Evolutionary conservation across 2,888 invertebrate genomes (phyloP).

Genomic region (Nemotelus nigrinus): DNA sequence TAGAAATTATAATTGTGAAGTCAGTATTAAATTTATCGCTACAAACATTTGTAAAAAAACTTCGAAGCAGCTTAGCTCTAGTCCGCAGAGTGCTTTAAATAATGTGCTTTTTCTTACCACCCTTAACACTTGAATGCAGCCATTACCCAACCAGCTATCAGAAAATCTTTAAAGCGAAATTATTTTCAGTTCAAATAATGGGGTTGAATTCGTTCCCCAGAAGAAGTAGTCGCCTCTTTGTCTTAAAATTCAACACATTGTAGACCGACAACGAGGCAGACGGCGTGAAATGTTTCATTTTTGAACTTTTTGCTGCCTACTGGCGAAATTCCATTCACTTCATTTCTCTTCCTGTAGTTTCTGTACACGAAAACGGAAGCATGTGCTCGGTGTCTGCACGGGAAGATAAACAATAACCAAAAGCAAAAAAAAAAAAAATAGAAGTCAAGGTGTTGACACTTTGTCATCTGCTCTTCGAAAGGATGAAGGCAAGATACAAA

Average conservation of each 20-base stretch:
- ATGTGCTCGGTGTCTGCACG: constrained; percentile 13
- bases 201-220: constrained; percentile 22
- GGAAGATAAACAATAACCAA: constrained; percentile 23
- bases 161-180: not conserved
- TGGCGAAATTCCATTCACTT: constrained; percentile 1
- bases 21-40: not conserved
- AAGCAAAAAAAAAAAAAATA: constrained; percentile 13
- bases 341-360: not conserved
- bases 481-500: too few species aligned
- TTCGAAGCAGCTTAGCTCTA: not conserved
- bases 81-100: not conserved
- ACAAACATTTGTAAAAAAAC: not conserved
- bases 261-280: constrained; percentile 6
- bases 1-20: not conserved
- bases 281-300: constrained; percentile 20
- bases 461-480: not conserved
- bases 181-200: not conserved
- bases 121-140: too few species aligned
- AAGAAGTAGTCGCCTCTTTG: not conserved
- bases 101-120: too few species aligned
- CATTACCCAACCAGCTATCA: too few species aligned
- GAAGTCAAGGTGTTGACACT: constrained; percentile 36
- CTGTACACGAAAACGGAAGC: constrained; percentile 8
- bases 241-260: not conserved
- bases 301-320: not conserved